phyloP scores from a whole-genome alignment of 2,797 vertebrate genomes.

The Sparus aurata region DNA sequence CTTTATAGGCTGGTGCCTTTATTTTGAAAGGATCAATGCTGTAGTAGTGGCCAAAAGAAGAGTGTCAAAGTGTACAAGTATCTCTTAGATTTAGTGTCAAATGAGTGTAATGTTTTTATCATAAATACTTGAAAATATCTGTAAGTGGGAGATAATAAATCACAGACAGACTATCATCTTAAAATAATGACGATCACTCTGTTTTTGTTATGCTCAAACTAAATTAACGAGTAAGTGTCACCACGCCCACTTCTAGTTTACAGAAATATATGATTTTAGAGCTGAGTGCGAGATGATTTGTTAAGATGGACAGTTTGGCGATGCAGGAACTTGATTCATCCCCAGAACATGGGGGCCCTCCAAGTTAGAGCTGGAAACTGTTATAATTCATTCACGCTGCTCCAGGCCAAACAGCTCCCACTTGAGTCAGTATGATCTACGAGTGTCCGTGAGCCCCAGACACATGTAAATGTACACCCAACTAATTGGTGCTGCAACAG shows the following conservation, averaged over 20 bases:
- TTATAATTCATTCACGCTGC: conserved; percentile 75
- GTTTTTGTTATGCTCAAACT: conserved; percentile 3
- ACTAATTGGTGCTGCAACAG: conserved; percentile 77
- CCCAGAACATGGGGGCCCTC: conserved; percentile 69
- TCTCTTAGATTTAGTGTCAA: too few relatives aligned
- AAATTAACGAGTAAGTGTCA: conserved; percentile 20
- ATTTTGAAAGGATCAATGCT: too few relatives aligned
- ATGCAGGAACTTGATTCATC: conserved; percentile 69
- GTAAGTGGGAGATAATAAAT: neutral
- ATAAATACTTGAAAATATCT: neutral
- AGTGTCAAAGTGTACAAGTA: too few relatives aligned
- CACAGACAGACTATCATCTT: conserved; percentile 1
- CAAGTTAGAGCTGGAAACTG: conserved; percentile 65
- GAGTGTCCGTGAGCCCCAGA: conserved; percentile 73
- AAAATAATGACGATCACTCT: conserved; percentile 13
- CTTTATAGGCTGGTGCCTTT: too few relatives aligned
- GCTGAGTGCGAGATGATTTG: conserved; percentile 53
- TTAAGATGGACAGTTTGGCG: conserved; percentile 65
- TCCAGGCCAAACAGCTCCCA: conserved; percentile 80
- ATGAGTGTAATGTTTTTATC: too few relatives aligned
- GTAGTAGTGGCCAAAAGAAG: too few relatives aligned
- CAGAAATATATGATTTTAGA: conserved; percentile 44
- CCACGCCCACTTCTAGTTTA: conserved; percentile 20
- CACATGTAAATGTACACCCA: conserved; percentile 73
- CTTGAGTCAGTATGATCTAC: conserved; percentile 79